A percentile compares a stretch with the other conserved stretches of the same genome.
These are phyloP conservation scores for Enteromius unitaeniatus DNA, from an alignment of 2,797 vertebrate genomes.

Conservation along the genomic window DNA sequence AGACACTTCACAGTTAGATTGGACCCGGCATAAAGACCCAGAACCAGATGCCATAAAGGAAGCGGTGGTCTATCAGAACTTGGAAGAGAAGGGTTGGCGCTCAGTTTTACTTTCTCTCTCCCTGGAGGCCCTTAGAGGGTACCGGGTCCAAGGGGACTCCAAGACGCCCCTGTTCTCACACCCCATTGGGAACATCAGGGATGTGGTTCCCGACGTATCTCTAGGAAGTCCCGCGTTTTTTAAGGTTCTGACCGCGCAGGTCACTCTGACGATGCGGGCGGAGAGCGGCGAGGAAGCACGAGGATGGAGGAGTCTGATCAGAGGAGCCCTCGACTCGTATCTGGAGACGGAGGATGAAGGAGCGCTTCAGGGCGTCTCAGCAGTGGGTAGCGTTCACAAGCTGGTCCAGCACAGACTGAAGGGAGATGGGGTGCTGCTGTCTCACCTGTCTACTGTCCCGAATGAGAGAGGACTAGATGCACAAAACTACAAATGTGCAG, in stretches of 20 bases:
- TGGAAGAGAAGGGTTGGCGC: constrained; percentile 80
- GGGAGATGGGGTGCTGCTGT: constrained; percentile 82
- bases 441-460: constrained; percentile 86
- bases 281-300: constrained; percentile 82
- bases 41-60: constrained; percentile 92
- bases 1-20: constrained; percentile 70
- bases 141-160: constrained; percentile 76
- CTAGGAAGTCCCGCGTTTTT: constrained; percentile 89
- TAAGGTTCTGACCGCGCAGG: constrained; percentile 87
- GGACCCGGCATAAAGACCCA: constrained; percentile 74
- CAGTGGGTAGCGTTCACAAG: constrained; percentile 80
- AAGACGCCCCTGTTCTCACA: constrained; percentile 82
- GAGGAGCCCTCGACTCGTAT: constrained; percentile 86
- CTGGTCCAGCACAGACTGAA: constrained; percentile 86
- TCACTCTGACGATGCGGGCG: constrained; percentile 84
- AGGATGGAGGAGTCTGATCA: constrained; percentile 87
- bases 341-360: constrained; percentile 86
- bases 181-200: constrained; percentile 85
- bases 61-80: constrained; percentile 82
- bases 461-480: constrained; percentile 88
- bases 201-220: constrained; percentile 89
- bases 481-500: constrained; percentile 95
- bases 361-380: constrained; percentile 60
- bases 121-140: constrained; percentile 86
- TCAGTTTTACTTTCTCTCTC: constrained; percentile 90